phyloP scores from a whole-genome alignment of 2,888 invertebrate genomes.

The Myopa testacea region DNA sequence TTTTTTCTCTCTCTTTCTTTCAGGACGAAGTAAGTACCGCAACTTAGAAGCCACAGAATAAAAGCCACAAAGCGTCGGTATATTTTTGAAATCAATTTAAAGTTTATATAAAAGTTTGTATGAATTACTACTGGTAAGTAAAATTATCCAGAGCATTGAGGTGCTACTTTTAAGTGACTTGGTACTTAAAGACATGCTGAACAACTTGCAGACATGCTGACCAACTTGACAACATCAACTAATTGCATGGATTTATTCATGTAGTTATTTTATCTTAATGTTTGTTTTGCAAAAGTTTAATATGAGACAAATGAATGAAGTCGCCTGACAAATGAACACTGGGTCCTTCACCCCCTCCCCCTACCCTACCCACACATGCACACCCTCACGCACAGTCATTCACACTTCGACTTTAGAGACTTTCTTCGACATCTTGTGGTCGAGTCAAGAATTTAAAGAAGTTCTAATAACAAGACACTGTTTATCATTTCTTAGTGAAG shows the following conservation, averaged over 20 bases:
- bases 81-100: not conserved
- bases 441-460: slow-evolving; percentile 19
- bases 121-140: not conserved
- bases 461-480: slow-evolving; percentile 13
- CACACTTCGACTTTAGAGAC: no score
- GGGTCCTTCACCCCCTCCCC: not conserved
- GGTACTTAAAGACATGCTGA: no score
- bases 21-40: slow-evolving; percentile 68
- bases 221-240: no score
- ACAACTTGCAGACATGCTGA: no score
- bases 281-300: no score
- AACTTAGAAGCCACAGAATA: not conserved
- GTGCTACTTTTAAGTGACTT: not conserved
- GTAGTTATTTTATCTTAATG: no score
- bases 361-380: no score
- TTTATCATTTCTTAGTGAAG: slow-evolving; percentile 20
- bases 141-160: not conserved
- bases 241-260: no score
- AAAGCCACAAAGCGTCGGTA: not conserved
- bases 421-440: slow-evolving; percentile 18
- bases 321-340: slow-evolving; percentile 23
- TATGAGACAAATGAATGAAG: slow-evolving; percentile 10
- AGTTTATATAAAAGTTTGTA: not conserved
- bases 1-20: slow-evolving; percentile 53
- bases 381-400: no score